Percentiles rank a stretch among this genome's conserved stretches.
Conservation (phyloP, 2,888 invertebrate species). For the Thecocarcelia acutangulata region DNA sequence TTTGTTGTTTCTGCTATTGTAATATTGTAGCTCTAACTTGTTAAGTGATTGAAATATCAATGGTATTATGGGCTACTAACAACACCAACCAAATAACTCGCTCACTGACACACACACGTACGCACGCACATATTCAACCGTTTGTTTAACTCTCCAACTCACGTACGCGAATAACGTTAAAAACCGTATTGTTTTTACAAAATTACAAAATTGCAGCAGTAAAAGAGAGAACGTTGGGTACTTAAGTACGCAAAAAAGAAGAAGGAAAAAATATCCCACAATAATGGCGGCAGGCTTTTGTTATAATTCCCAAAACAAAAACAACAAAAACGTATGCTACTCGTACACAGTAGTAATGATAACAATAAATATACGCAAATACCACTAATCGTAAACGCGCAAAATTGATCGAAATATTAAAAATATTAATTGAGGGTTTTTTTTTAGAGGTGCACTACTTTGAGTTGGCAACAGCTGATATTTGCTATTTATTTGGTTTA, state of each 20-base stretch:
- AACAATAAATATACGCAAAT: conserved; percentile 61
- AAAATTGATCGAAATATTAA: no score
- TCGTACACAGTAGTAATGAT: conserved; percentile 32
- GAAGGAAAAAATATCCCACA: conserved; percentile 52
- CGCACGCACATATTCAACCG: not conserved
- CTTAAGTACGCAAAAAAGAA: conserved; percentile 19
- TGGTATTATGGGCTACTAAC: conserved; percentile 65
- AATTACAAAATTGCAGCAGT: conserved; percentile 35
- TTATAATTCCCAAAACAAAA: conserved; percentile 43
- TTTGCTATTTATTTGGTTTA: no score
- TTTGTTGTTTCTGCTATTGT: conserved; percentile 26
- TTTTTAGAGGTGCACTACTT: no score
- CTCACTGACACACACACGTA: not conserved
- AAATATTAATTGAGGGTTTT: no score
- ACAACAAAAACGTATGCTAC: conserved; percentile 17
- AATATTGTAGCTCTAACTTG: conserved; percentile 53
- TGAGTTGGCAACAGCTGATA: no score
- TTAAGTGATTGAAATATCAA: conserved; percentile 69
- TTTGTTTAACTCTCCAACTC: not conserved
- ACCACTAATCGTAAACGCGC: conserved; percentile 22
- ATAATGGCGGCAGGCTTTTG: conserved; percentile 48
- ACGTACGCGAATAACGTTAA: not conserved
- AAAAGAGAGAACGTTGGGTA: conserved; percentile 4
- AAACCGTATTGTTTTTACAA: conserved; percentile 53
- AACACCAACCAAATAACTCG: conserved; percentile 34